These are phyloP conservation scores for Jacana jacana DNA, from an alignment of 2,113 vertebrate species.

Conservation along the genomic window DNA sequence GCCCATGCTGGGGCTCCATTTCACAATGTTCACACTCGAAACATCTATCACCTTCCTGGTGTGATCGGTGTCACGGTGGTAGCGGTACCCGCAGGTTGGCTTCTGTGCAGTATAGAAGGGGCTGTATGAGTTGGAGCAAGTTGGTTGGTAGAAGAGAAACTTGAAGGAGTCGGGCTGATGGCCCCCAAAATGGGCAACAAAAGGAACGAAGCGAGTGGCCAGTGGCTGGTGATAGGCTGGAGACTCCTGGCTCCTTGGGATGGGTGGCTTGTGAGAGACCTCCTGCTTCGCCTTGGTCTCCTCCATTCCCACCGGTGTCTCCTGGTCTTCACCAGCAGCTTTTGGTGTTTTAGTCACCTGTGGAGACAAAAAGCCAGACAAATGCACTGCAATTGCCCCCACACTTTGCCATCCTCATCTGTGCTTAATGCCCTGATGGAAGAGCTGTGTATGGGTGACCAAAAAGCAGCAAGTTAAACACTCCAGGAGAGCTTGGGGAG, in stretches of 20 bases:
- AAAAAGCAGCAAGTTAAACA: background rate
- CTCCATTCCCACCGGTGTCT: background rate
- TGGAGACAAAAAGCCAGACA: background rate
- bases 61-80: constrained; percentile 30
- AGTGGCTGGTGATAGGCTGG: background rate
- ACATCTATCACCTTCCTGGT: constrained; percentile 25
- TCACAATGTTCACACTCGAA: background rate
- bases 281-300: background rate
- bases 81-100: constrained; percentile 64
- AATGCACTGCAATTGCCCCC: rapidly evolving
- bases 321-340: background rate
- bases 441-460: background rate
- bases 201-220: background rate
- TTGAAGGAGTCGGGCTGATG: background rate
- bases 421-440: background rate
- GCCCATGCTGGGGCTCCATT: constrained; percentile 19
- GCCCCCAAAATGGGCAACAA: background rate
- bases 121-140: constrained; percentile 52
- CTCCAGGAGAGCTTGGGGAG: background rate
- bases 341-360: background rate
- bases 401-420: background rate
- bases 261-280: rapidly evolving
- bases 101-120: constrained; percentile 74
- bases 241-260: background rate
- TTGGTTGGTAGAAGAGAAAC: constrained; percentile 53